Conservation (phyloP, 2,113 vertebrate species). For the Pelecanus crispus region DNA sequence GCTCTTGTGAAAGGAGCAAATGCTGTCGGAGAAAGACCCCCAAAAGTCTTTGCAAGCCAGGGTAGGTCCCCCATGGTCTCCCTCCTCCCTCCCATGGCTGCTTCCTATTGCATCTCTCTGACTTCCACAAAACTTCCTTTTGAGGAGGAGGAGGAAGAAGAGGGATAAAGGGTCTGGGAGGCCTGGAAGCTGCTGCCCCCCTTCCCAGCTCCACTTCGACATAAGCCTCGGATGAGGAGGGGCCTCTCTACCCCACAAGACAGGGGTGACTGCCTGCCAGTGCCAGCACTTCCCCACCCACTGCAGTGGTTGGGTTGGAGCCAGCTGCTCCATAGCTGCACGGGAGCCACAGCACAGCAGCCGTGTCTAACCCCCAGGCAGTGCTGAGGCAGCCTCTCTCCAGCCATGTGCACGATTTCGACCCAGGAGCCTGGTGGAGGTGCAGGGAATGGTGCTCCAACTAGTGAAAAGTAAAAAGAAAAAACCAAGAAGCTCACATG, state of each 20-base stretch:
- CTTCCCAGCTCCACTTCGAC: neutral
- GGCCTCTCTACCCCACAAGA: rapidly evolving
- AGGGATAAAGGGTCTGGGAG: neutral
- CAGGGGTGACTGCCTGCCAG: neutral
- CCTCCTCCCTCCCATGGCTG: neutral
- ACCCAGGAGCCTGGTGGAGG: neutral
- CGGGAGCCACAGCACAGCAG: rapidly evolving
- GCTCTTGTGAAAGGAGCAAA: neutral
- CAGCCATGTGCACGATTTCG: neutral
- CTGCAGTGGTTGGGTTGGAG: neutral
- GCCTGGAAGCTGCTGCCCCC: rapidly evolving
- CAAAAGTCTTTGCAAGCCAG: neutral
- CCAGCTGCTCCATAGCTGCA: neutral
- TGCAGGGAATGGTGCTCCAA: neutral
- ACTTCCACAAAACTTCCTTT: neutral
- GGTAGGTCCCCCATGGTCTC: neutral
- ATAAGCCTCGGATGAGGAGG: neutral
- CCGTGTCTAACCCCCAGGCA: rapidly evolving
- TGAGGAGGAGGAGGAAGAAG: neutral
- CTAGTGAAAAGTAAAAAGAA: rapidly evolving
- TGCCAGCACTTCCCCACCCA: neutral
- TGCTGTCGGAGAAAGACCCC: rapidly evolving
- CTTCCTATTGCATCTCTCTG: neutral
- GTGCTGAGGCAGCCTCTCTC: neutral
- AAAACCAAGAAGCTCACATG: neutral